Conservation (phyloP, 2,888 invertebrate genomes). For the Lithophane semibrunnea region DNA sequence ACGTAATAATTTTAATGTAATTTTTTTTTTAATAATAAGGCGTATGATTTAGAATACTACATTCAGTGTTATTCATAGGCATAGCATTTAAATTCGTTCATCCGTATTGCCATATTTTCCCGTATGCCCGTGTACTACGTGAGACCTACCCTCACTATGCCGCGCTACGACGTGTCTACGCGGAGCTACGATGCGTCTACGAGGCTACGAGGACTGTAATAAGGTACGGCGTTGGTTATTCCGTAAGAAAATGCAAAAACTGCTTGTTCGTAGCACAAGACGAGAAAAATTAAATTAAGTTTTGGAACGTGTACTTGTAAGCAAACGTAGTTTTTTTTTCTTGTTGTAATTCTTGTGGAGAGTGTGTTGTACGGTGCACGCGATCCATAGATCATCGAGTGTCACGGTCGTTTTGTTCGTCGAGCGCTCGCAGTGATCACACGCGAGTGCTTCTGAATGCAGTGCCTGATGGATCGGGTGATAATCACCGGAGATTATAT, state of each 20-base stretch:
- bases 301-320: constrained; percentile 1
- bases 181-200: background rate
- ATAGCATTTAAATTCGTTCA: background rate
- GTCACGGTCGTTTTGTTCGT: background rate
- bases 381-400: constrained; percentile 10
- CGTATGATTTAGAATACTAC: background rate
- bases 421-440: background rate
- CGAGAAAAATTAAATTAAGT: background rate
- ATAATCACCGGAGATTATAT: background rate
- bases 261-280: background rate
- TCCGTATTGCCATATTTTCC: background rate
- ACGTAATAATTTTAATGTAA: too few species aligned
- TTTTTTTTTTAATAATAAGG: background rate
- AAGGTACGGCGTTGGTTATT: background rate
- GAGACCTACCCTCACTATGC: background rate
- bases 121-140: background rate
- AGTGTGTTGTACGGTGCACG: constrained; percentile 1
- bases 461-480: background rate
- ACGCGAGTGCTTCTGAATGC: background rate
- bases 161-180: background rate
- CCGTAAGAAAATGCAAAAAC: background rate
- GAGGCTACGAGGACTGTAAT: background rate
- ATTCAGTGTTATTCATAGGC: background rate
- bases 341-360: background rate
- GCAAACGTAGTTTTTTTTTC: background rate